Base-by-base conservation (phyloP, 1,140 invertebrate species). In the Neuroterus valhalla region DNA sequence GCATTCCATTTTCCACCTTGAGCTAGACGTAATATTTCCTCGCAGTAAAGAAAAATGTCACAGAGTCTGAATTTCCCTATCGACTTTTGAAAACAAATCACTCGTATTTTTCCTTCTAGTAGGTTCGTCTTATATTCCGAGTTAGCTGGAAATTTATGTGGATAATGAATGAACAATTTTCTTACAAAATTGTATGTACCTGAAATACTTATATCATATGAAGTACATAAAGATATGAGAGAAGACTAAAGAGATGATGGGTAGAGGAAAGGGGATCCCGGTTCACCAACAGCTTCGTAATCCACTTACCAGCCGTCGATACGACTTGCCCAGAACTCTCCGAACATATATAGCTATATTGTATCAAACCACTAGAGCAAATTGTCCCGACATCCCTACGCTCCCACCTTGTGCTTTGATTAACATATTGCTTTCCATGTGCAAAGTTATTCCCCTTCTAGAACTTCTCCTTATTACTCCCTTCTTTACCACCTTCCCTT, bases 241-340 rank as follows among this genome's bases (percentile, higher is more conserved):
- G 66, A 66, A 66, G 62, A 76, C 44, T 71, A 23, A 42, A 70
- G 44, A 23, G 38, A 46, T 52, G 72, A 72, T 74, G 55, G 72
- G 78, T 74, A 43, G 71, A 75, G 74, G 78, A 78, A 62, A 15
- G 75, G 48, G 75, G 76, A 72, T 77, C 68, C 73, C 76, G 72
- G 72, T 76, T 80, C 76, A 76, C 77, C 76, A 77, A 31, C 71
- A 80, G 75, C 74, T 73, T 72, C 76, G 79, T 84, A 84, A 84
- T 82, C 82, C 80, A 84, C 82, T 84, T 84, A 82, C 79, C 76
- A 71, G 52, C 69, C 79, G 76, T 82, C 78, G 80, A 82, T 83
- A 79, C 77, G 75, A 78, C 68, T 70, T 68, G 72, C 72, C 76
- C 78, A 69, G 77, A 74, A 72, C 76, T 80, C 77, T 83, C 45